phyloP scores from a whole-genome alignment of 2,888 invertebrate genomes.

The Boloria selene region DNA sequence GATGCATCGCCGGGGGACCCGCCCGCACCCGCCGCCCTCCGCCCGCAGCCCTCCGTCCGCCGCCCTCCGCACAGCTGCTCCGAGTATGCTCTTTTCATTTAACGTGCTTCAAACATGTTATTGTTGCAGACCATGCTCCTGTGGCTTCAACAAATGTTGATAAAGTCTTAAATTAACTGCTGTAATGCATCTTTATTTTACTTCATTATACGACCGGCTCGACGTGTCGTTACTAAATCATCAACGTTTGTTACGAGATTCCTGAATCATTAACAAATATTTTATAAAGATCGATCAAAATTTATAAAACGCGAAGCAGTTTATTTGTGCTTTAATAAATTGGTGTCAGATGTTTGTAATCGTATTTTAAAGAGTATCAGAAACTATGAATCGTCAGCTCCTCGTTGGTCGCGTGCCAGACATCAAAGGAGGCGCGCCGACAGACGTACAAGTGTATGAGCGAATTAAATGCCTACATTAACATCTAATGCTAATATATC shows the following conservation, averaged over 20 bases:
- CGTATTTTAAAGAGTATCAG: conserved; percentile 30
- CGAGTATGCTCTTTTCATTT: neutral
- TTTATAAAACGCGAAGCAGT: conserved; percentile 5
- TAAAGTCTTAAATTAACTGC: too few species aligned
- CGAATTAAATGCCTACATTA: conserved; percentile 13
- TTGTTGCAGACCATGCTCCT: neutral
- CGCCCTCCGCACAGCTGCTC: neutral
- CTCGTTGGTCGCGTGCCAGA: conserved; percentile 35
- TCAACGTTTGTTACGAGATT: too few species aligned
- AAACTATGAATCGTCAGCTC: conserved; percentile 36
- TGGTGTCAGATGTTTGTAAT: conserved; percentile 25
- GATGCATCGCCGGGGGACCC: conserved; percentile 54
- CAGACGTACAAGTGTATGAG: conserved; percentile 3
- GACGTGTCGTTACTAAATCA: too few species aligned
- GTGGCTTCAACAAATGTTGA: too few species aligned
- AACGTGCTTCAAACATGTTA: neutral
- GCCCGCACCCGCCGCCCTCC: conserved; percentile 39
- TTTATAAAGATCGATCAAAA: conserved; percentile 3
- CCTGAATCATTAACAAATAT: neutral
- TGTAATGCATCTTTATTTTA: too few species aligned
- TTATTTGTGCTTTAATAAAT: conserved; percentile 15
- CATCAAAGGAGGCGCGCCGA: conserved; percentile 30
- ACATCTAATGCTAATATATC: conserved; percentile 6
- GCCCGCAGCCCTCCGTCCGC: neutral
- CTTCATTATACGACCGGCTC: neutral